Evolutionary conservation across 2,797 vertebrate genomes (phyloP).

Genomic region (Distichodus sexfasciatus): DNA sequence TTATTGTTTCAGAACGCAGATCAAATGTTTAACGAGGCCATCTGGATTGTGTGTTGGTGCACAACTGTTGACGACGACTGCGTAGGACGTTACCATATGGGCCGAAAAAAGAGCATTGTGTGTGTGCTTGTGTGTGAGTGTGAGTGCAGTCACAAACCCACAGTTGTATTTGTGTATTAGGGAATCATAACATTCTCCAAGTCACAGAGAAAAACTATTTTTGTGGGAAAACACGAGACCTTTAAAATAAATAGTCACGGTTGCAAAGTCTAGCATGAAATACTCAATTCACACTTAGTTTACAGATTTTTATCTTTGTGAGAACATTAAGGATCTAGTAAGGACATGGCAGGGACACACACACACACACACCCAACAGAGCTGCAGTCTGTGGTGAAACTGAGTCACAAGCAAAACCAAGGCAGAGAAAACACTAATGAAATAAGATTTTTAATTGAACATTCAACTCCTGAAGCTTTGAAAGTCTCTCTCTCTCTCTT

Average conservation of each 20-base stretch:
- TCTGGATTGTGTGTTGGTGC: slow-evolving; percentile 36
- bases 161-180: slow-evolving; percentile 30
- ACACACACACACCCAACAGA: slow-evolving; percentile 18
- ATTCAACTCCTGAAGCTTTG: too few species aligned
- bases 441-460: slow-evolving; percentile 11
- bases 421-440: slow-evolving; percentile 33
- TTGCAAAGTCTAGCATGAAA: background rate
- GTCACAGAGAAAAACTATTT: too few species aligned
- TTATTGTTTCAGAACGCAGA: slow-evolving; percentile 25
- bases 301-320: background rate
- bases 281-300: background rate
- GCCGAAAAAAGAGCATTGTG: slow-evolving; percentile 41
- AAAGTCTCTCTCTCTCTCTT: background rate
- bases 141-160: slow-evolving; percentile 11
- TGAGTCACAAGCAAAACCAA: slow-evolving; percentile 28
- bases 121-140: too few species aligned
- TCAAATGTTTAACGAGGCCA: slow-evolving; percentile 38
- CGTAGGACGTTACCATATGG: slow-evolving; percentile 33
- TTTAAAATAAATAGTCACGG: background rate
- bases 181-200: too few species aligned
- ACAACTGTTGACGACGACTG: slow-evolving; percentile 32
- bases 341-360: slow-evolving; percentile 8
- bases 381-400: slow-evolving; percentile 34
- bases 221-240: background rate
- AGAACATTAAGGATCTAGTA: slow-evolving; percentile 7